Percentiles rank a stretch among this genome's conserved stretches.
These are phyloP conservation scores for Trematomus loennbergii DNA, from an alignment of 2,113 vertebrate genomes.

Conservation along the genomic window DNA sequence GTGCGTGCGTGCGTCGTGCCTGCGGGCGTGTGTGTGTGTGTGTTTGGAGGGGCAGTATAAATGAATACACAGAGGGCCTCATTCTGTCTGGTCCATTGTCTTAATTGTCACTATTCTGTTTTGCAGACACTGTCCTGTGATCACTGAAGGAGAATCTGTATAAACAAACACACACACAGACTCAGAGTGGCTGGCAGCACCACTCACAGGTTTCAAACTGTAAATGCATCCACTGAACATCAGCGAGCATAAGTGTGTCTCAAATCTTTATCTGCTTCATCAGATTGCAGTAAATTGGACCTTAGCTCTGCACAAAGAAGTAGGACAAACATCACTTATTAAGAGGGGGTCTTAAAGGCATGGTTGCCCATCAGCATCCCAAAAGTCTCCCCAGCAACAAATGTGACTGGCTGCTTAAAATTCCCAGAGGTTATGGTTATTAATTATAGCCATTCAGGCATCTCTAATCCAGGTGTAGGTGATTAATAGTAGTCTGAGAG, in stretches of 20 bases:
- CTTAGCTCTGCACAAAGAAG: not conserved
- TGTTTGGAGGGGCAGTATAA: not conserved
- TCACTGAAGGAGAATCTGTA: conserved; percentile 10
- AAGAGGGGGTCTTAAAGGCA: conserved; percentile 6
- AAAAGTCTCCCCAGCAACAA: conserved; percentile 8
- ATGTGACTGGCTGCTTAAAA: conserved; percentile 30
- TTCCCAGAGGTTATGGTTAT: conserved; percentile 51
- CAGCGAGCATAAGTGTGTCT: not conserved
- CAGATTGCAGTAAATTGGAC: not conserved
- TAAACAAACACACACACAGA: not conserved
- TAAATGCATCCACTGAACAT: conserved; percentile 22
- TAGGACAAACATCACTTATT: not conserved
- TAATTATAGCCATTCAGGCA: conserved; percentile 46
- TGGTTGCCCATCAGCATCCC: conserved; percentile 33
- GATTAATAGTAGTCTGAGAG: conserved; percentile 48
- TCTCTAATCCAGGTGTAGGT: conserved; percentile 46
- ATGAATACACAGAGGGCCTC: conserved; percentile 42
- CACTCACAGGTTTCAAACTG: conserved; percentile 36
- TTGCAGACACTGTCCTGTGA: conserved; percentile 24
- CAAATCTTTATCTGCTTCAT: not conserved
- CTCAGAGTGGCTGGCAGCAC: conserved; percentile 30
- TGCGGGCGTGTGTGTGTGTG: not conserved
- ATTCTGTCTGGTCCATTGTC: conserved; percentile 44
- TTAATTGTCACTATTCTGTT: conserved; percentile 29
- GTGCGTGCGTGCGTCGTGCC: not conserved